Conservation (phyloP, 2,888 invertebrate genomes). For the Sinodicranocentrus sp. region DNA sequence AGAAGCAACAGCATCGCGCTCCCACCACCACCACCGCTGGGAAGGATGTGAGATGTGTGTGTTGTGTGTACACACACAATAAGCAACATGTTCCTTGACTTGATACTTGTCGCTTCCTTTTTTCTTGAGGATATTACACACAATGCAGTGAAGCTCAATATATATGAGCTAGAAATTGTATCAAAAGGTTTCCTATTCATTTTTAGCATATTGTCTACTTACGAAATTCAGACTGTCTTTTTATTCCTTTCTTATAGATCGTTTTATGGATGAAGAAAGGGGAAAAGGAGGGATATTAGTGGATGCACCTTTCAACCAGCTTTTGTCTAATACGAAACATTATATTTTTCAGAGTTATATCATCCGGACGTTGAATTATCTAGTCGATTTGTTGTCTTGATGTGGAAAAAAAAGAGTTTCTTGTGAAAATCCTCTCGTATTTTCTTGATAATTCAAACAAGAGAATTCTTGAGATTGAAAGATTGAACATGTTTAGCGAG, state of each 20-base stretch:
- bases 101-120: conserved; percentile 53
- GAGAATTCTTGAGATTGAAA: too few relatives aligned
- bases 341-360: too few relatives aligned
- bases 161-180: too few relatives aligned
- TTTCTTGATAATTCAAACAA: too few relatives aligned
- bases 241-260: neutral
- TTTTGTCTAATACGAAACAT: too few relatives aligned
- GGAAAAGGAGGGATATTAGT: neutral
- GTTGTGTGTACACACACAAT: neutral
- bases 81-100: conserved; percentile 16
- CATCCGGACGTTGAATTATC: too few relatives aligned
- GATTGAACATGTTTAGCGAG: too few relatives aligned
- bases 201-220: neutral
- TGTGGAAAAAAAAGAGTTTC: too few relatives aligned
- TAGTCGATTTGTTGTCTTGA: too few relatives aligned
- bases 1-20: conserved; percentile 78
- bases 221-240: neutral
- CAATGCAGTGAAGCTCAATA: too few relatives aligned
- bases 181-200: too few relatives aligned
- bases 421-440: too few relatives aligned
- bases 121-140: neutral
- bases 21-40: neutral
- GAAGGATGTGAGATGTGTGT: neutral
- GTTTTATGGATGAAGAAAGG: neutral
- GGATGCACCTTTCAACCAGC: neutral